Percentiles rank a stretch among this genome's conserved stretches.
Evolutionary conservation across 1,140 invertebrate genomes (phyloP).

Genomic region (Cydia fagiglandana): DNA sequence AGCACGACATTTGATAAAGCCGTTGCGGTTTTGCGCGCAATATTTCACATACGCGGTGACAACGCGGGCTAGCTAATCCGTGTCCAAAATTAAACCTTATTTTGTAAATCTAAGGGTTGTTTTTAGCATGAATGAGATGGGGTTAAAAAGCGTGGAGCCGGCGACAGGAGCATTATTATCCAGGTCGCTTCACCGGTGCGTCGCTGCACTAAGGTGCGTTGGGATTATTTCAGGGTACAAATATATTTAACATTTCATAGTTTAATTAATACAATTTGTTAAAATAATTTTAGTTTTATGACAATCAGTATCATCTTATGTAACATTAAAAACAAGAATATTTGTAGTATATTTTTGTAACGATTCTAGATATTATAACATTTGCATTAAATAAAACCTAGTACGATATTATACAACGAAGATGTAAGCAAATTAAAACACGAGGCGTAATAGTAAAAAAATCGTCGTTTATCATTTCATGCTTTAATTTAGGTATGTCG

Average conservation of each 20-base stretch:
- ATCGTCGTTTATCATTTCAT: too few relatives aligned
- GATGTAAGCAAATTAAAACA: too few relatives aligned
- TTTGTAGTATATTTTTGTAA: too few relatives aligned
- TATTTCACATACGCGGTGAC: slow-evolving; percentile 18
- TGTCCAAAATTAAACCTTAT: neutral
- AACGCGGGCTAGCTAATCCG: slow-evolving; percentile 12
- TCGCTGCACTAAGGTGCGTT: slow-evolving; percentile 6
- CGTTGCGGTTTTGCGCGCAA: slow-evolving; percentile 28
- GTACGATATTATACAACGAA: too few relatives aligned
- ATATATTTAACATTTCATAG: neutral
- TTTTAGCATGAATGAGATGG: neutral
- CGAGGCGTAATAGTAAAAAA: too few relatives aligned
- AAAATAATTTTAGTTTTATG: neutral
- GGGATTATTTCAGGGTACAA: neutral
- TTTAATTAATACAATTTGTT: neutral
- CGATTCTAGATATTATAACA: too few relatives aligned
- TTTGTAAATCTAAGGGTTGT: neutral
- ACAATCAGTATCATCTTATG: too few relatives aligned
- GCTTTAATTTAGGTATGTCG: too few relatives aligned
- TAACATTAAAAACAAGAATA: too few relatives aligned
- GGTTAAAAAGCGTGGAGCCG: slow-evolving; percentile 11
- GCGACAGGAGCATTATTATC: slow-evolving; percentile 13
- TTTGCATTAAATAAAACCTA: too few relatives aligned
- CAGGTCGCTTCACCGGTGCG: slow-evolving; percentile 25
- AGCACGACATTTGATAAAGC: slow-evolving; percentile 29